Evolutionary conservation across 2,888 invertebrate genomes (phyloP).

Genomic region (Protodeltote pygarga): DNA sequence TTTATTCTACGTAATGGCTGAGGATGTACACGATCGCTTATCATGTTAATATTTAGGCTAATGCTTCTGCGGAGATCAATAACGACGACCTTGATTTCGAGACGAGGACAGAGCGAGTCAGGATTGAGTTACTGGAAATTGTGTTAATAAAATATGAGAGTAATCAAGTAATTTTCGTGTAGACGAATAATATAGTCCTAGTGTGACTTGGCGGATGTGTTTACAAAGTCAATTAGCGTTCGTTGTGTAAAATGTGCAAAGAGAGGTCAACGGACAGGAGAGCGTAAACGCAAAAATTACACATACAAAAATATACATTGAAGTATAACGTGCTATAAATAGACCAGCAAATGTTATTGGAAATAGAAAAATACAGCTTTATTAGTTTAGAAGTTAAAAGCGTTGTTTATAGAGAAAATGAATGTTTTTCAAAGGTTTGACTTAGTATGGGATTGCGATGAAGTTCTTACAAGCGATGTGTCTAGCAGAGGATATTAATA

Average conservation of each 20-base stretch:
- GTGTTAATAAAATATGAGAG: slow-evolving; percentile 29
- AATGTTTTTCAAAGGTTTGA: slow-evolving; percentile 42
- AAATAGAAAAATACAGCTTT: slow-evolving; percentile 49
- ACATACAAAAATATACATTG: slow-evolving; percentile 39
- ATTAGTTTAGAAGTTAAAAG: slow-evolving; percentile 37
- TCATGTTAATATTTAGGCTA: slow-evolving; percentile 57
- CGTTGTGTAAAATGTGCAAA: slow-evolving; percentile 46
- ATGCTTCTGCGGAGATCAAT: slow-evolving; percentile 49
- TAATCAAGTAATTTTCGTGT: slow-evolving; percentile 36
- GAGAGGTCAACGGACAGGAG: slow-evolving; percentile 43
- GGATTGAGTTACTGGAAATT: slow-evolving; percentile 28
- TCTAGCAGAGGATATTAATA: no score
- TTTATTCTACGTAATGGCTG: slow-evolving; percentile 62
- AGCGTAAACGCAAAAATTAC: slow-evolving; percentile 27
- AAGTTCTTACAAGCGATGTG: no score
- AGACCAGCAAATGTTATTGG: slow-evolving; percentile 43
- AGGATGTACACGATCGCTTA: slow-evolving; percentile 58
- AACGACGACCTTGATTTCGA: slow-evolving; percentile 43
- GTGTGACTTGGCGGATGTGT: slow-evolving; percentile 46
- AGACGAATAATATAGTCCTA: slow-evolving; percentile 25
- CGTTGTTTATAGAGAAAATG: slow-evolving; percentile 42
- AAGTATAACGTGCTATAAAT: slow-evolving; percentile 34
- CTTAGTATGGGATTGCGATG: no score
- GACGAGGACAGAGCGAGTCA: slow-evolving; percentile 26
- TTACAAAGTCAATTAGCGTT: slow-evolving; percentile 56